Evolutionary conservation across 2,888 invertebrate genomes (phyloP).

Genomic region (Petrophora chlorosata): DNA sequence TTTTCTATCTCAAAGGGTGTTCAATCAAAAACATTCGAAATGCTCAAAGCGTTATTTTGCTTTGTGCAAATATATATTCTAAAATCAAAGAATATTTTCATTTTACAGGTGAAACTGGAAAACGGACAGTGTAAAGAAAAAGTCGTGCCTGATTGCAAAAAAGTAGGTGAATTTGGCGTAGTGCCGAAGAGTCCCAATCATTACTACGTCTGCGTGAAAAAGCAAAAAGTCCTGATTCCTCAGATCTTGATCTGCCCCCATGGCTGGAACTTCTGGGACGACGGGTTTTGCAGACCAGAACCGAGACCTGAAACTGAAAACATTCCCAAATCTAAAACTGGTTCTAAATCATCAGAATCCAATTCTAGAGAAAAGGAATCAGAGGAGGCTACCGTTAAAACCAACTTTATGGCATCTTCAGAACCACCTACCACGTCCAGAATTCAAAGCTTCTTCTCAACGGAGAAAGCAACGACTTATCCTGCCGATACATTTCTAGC

Average conservation of each 20-base stretch:
- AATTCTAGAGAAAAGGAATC: constrained; percentile 18
- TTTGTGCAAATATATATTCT: no score
- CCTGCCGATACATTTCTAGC: constrained; percentile 72
- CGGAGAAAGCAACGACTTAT: constrained; percentile 60
- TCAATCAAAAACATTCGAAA: constrained; percentile 14
- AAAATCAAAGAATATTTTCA: constrained; percentile 4
- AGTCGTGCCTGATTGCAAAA: constrained; percentile 61
- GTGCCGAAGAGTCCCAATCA: constrained; percentile 62
- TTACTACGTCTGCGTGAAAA: constrained; percentile 71
- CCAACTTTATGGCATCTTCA: not conserved
- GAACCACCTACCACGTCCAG: constrained; percentile 38
- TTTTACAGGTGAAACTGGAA: constrained; percentile 57
- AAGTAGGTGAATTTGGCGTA: constrained; percentile 62
- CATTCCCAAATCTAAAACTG: constrained; percentile 1
- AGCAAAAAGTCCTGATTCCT: constrained; percentile 53
- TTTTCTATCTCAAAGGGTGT: constrained; percentile 5
- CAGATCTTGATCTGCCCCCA: constrained; percentile 76
- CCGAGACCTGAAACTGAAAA: constrained; percentile 28
- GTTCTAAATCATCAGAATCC: constrained; percentile 13
- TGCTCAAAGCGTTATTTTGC: constrained; percentile 5
- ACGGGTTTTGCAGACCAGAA: constrained; percentile 64
- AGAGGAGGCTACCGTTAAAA: constrained; percentile 23
- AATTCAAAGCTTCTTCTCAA: constrained; percentile 64
- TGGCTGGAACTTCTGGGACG: constrained; percentile 68
- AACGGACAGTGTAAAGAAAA: constrained; percentile 64